Percentiles rank a stretch among this genome's conserved stretches.
phyloP scores from a whole-genome alignment of 2,888 invertebrate genomes.

The Drosophila borborema region DNA sequence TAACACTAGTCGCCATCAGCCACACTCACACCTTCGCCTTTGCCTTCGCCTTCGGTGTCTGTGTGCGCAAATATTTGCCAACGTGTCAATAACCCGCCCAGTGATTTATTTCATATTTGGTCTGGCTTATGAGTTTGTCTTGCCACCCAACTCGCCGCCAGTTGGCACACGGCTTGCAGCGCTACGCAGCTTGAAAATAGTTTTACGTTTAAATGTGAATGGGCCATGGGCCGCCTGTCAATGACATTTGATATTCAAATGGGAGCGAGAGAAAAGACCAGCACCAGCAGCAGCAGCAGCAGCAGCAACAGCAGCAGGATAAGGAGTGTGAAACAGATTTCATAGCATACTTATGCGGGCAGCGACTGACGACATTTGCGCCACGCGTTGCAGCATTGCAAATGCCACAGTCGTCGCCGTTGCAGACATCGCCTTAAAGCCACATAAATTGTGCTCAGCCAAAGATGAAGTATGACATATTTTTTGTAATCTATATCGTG shows the following conservation, averaged over 20 bases:
- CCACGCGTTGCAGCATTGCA: slow-evolving; percentile 11
- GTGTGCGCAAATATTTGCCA: slow-evolving; percentile 73
- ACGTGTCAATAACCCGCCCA: slow-evolving; percentile 80
- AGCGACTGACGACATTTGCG: slow-evolving; percentile 27
- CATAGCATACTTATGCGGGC: slow-evolving; percentile 77
- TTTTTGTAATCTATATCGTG: background rate
- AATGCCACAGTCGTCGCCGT: slow-evolving; percentile 1
- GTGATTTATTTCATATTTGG: slow-evolving; percentile 81
- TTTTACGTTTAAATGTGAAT: slow-evolving; percentile 50
- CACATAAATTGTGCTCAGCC: slow-evolving; percentile 57
- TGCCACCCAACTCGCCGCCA: background rate
- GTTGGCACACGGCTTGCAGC: slow-evolving; percentile 10
- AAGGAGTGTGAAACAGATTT: slow-evolving; percentile 40
- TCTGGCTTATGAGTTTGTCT: slow-evolving; percentile 61
- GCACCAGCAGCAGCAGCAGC: background rate
- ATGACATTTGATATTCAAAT: slow-evolving; percentile 75
- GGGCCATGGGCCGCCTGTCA: slow-evolving; percentile 59
- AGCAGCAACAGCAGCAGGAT: slow-evolving; percentile 4
- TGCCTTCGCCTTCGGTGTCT: slow-evolving; percentile 5
- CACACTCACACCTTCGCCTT: slow-evolving; percentile 2
- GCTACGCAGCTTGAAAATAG: slow-evolving; percentile 46
- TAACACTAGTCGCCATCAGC: slow-evolving; percentile 41
- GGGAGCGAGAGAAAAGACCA: background rate
- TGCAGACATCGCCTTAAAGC: slow-evolving; percentile 60
- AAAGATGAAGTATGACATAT: slow-evolving; percentile 17